Evolutionary conservation across 2,888 invertebrate species (phyloP), one percentile per base, ranked within the genome.

Genomic region (Tridacna crocea): DNA sequence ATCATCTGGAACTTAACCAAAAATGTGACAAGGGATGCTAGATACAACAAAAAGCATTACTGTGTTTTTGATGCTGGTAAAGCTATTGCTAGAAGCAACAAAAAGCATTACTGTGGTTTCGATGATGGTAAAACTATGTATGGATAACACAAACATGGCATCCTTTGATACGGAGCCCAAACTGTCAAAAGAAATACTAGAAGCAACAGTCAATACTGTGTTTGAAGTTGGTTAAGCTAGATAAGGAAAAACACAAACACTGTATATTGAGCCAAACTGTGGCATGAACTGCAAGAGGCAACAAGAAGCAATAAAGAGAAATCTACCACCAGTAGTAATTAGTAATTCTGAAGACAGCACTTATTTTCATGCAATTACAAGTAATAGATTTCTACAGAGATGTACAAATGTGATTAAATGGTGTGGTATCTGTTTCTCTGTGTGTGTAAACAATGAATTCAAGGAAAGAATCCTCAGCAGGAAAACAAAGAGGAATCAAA

Each of bases 31-130:
- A 4, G 24, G 12, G 13, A 65, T 17, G 22, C 22, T 22, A 24
- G 24, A 65, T 4, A 11, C 15, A 65, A 65, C 15, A 24, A 63
- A 63, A 1, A 24, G 1, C n/a, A 65, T 4, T 17, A 65, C 19
- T n/a, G 65, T 17, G 22, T 22, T 24, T 24, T 26, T 22, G 19
- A 55, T 55, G n/a, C 1, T n/a, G 55, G 55, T 17, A 55, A 19
- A n/a, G 10, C 55, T 55, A n/a, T 13, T 51, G 17, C n/a, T n/a
- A n/a, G n/a, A n/a, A n/a, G n/a, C n/a, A n/a, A n/a, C n/a, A n/a
- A n/a, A n/a, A 8, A 91, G 92, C 61, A 92, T 91, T 78, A 91
- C 92, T 0, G 91, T 92, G 12, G n/a, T n/a, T 92, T 91, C 65
- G 84, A 84, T 70, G 79, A 70, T 11, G 77, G 74, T 26, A 83